Base-by-base conservation (phyloP, 2,113 vertebrate genomes). In the Eulemur rufifrons region DNA sequence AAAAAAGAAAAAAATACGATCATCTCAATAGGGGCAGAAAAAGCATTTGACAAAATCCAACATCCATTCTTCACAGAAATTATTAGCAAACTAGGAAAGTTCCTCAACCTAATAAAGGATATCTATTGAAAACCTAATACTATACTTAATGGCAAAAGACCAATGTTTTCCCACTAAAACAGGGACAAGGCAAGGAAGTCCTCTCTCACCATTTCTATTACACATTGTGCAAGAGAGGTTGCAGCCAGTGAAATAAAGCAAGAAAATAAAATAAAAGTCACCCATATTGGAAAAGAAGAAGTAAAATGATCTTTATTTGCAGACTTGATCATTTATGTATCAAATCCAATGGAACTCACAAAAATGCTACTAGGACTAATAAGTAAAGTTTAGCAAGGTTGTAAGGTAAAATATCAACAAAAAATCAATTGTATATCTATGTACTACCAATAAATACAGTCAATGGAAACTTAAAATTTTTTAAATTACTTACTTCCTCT, bases 261-360 rank as follows among this genome's bases (percentile, higher is more conserved):
- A 56, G 90, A 73, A 91, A 73, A 92, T 61, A 32, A 92, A 85
- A 83, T 83, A 66, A 92, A 84, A 74, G 32, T 76, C 18, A 78
- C 20, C 37, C 25, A 56, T 64, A 54, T n/a, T 66, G 23, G 50
- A 80, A 69, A 81, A 71, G n/a, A 73, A 63, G 25, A 86, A 54
- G n/a, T 42, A 76, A 84, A 92, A 42, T 56, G 20, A 56, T 56
- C 54, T 56, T 56, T 56, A 56, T 21, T 56, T 56, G 54, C 54
- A 56, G 54, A 56, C 54, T 56, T 56, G 7, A 84, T 77, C 34
- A 80, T 52, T 71, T 95, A 91, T 23, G 15, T 80, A 86, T 29
- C 81, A 78, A 85, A 81, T 50, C 23, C n/a, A 23, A 54, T 25
- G 32, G 13, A 52, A 73, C 63, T 80, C 54, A 71, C 3, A 39